Conservation (phyloP, 1,140 invertebrate genomes). For the Agrypnia vestita region DNA sequence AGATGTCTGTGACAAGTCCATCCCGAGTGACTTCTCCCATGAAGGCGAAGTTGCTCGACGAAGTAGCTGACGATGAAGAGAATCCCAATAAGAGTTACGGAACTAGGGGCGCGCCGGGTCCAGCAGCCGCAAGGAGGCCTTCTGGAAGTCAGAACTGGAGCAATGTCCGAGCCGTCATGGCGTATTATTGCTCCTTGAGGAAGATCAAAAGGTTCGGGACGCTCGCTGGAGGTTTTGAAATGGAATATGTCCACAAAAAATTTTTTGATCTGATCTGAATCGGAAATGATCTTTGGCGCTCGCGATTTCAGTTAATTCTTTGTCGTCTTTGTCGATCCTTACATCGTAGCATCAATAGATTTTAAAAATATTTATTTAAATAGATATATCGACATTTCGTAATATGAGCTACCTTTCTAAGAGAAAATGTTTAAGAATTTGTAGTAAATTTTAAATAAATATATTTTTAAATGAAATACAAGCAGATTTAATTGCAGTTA, state of each 20-base stretch:
- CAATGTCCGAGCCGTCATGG: conserved; percentile 88
- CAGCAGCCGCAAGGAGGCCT: conserved; percentile 68
- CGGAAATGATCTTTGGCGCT: too few relatives aligned
- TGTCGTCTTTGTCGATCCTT: too few relatives aligned
- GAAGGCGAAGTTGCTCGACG: conserved; percentile 44
- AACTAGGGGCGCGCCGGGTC: conserved; percentile 67
- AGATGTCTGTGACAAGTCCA: not conserved
- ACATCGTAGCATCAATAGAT: too few relatives aligned
- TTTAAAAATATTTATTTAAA: too few relatives aligned
- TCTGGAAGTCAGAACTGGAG: conserved; percentile 86
- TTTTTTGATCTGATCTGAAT: too few relatives aligned
- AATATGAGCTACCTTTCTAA: too few relatives aligned
- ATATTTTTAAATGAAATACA: too few relatives aligned
- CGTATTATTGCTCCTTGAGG: conserved; percentile 88
- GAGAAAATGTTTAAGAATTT: too few relatives aligned
- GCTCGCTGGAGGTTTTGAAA: conserved; percentile 20
- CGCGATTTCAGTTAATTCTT: too few relatives aligned
- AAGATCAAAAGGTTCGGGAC: conserved; percentile 86
- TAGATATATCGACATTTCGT: too few relatives aligned
- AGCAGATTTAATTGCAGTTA: too few relatives aligned
- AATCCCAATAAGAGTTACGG: conserved; percentile 66
- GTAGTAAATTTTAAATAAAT: too few relatives aligned
- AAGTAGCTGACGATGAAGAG: conserved; percentile 69
- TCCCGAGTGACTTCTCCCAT: conserved; percentile 21
- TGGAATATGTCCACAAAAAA: conserved; percentile 7